Conservation (phyloP, 2,797 vertebrate species). For the Chloroceryle amazona region DNA sequence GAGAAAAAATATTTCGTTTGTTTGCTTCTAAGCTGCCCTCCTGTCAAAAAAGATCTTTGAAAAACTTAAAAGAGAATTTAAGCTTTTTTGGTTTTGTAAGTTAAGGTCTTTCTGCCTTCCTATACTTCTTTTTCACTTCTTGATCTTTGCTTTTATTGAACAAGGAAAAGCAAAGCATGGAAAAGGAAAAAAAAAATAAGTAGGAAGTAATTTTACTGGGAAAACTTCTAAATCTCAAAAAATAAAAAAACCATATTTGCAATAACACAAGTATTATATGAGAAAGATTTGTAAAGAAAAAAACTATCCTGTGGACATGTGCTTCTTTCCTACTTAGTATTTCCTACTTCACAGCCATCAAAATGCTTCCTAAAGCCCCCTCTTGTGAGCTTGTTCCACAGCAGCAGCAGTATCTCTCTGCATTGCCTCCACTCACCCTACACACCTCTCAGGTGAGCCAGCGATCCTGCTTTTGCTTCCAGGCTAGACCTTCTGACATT, state of each 20-base stretch:
- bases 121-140: not conserved
- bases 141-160: not conserved
- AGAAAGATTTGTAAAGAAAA: not conserved
- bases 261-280: not conserved
- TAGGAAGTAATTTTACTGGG: not conserved
- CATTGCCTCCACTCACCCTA: not conserved
- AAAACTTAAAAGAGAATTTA: not conserved
- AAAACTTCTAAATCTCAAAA: not conserved
- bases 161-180: too few species aligned
- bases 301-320: not conserved
- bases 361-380: not conserved
- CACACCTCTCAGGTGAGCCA: not conserved
- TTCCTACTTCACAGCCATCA: not conserved
- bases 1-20: not conserved
- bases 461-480: not conserved
- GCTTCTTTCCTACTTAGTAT: not conserved
- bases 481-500: not conserved
- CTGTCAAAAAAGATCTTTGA: not conserved
- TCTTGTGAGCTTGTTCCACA: not conserved
- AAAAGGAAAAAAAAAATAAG: not conserved
- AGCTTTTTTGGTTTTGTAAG: not conserved
- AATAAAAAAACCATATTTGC: fast-evolving
- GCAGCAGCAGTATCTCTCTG: not conserved
- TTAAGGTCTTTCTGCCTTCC: not conserved
- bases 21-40: not conserved